Evolutionary conservation across 2,113 vertebrate genomes (phyloP), one percentile per base, ranked within the genome.

Genomic region (Protobothrops mucrosquamatus): DNA sequence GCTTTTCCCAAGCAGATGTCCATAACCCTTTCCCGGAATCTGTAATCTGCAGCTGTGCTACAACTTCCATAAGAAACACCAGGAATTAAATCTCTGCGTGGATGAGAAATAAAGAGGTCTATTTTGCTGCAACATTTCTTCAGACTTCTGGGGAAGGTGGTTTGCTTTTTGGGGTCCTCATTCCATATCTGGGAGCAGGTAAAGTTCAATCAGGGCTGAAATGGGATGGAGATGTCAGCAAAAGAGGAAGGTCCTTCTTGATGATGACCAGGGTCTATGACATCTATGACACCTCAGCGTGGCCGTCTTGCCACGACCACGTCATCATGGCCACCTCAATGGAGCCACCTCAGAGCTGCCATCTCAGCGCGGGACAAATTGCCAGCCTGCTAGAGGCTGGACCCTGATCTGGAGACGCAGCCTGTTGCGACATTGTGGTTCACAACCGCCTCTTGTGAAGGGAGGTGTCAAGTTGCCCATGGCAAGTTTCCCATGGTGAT

Each of bases 261-360:
- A 15, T n/a, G 29, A 55, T 88, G 18, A 52, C 48, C 48, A 48
- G 29, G 10, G 12, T 69, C 29, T n/a, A 29, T 59, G 57, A 64
- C 3, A 64, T 29, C 61, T n/a, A 29, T 4, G 4, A 12, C 61
- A 69, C 29, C 29, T 69, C 29, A 26, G 59, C 1, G 59, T 26
- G 3, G 24, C 59, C 59, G 15, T 69, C 29, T 69, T 69, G 12
- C 64, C 64, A 15, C 0, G 12, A 12, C 26, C 61, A n/a, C 12
- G 3, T 61, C 3, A 1, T 26, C 26, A 29, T 64, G 59, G 11
- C 61, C 61, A 64, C 11, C 57, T 69, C 29, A n/a, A 3, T 14
- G 1, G 4, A 5, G 29, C 12, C 15, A 34, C 4, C 29, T 69
- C 4, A 1, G 64, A 0, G 4, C 4, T 6, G 2, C 29, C 29